Evolutionary conservation across 2,797 vertebrate genomes (phyloP).

Genomic region (Sebastes itinus): DNA sequence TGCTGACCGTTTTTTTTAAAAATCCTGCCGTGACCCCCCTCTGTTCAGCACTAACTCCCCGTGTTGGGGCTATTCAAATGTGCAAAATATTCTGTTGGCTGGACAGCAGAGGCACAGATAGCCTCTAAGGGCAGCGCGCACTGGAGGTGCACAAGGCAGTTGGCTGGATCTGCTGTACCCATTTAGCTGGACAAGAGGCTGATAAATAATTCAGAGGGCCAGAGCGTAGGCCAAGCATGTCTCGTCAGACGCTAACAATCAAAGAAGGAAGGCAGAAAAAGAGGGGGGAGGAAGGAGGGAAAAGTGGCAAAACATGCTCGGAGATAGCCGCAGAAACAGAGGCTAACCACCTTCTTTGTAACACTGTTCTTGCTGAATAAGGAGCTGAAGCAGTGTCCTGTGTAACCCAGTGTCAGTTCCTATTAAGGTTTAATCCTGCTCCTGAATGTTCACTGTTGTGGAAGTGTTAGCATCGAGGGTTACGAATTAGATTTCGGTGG

Average conservation of each 20-base stretch:
- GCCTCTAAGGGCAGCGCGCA: slow-evolving; percentile 53
- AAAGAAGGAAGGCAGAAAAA: slow-evolving; percentile 44
- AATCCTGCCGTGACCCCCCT: not conserved
- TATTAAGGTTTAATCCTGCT: slow-evolving; percentile 61
- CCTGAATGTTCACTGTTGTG: slow-evolving; percentile 38
- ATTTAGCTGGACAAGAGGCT: slow-evolving; percentile 79
- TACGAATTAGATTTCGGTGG: slow-evolving; percentile 49
- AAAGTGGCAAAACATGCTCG: slow-evolving; percentile 48
- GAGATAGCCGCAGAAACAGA: slow-evolving; percentile 55
- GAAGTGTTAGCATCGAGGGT: slow-evolving; percentile 40
- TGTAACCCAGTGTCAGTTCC: slow-evolving; percentile 43
- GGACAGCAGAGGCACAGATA: slow-evolving; percentile 49
- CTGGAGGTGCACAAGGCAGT: slow-evolving; percentile 50
- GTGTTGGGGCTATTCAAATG: slow-evolving; percentile 31
- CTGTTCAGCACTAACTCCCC: slow-evolving; percentile 17
- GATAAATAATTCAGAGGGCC: slow-evolving; percentile 80
- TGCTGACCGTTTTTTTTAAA: not conserved
- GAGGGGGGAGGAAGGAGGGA: not conserved
- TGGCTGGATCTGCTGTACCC: slow-evolving; percentile 68
- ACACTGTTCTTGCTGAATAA: slow-evolving; percentile 30
- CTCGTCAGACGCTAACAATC: slow-evolving; percentile 72
- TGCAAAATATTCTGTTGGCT: slow-evolving; percentile 59
- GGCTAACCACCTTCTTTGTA: slow-evolving; percentile 52
- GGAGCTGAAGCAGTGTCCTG: slow-evolving; percentile 47
- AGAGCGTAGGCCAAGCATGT: slow-evolving; percentile 66